These are phyloP conservation scores for Cryptocephalus moraei DNA, from an alignment of 2,888 invertebrate species.

Conservation along the genomic window DNA sequence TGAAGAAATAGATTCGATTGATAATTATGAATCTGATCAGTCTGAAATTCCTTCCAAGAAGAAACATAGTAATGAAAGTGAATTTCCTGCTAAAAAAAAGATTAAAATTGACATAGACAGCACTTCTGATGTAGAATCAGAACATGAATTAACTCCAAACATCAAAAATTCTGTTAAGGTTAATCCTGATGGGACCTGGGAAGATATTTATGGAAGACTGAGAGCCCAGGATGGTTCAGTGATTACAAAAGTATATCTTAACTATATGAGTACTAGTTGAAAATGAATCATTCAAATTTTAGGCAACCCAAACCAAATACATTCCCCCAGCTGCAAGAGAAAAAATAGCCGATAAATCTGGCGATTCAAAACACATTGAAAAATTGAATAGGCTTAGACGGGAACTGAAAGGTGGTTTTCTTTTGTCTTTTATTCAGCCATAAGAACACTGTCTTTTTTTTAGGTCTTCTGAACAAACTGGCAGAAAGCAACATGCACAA, in stretches of 20 bases:
- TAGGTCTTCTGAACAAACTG: conserved; percentile 69
- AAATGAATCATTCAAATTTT: conserved; percentile 1
- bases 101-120: conserved; percentile 6
- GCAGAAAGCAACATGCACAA: conserved; percentile 82
- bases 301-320: conserved; percentile 48
- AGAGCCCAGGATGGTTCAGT: conserved; percentile 67
- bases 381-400: conserved; percentile 58
- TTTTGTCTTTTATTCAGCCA: conserved; percentile 16
- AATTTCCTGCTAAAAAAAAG: conserved; percentile 10
- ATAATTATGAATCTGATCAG: conserved; percentile 4
- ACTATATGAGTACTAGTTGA: background rate
- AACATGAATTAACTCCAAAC: conserved; percentile 14
- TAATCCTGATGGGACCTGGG: conserved; percentile 47
- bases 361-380: conserved; percentile 41
- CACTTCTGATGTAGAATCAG: conserved; percentile 8
- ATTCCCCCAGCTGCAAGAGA: conserved; percentile 73
- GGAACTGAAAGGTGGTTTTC: conserved; percentile 63
- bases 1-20: conserved; percentile 4
- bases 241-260: conserved; percentile 48
- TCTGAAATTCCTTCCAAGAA: conserved; percentile 6
- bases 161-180: conserved; percentile 12
- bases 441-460: conserved; percentile 1
- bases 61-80: conserved; percentile 7
- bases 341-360: conserved; percentile 34
- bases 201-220: conserved; percentile 90